Percentiles rank a stretch among this genome's conserved stretches.
phyloP scores from a whole-genome alignment of 2,797 vertebrate genomes.

The Garrulus glandarius region DNA sequence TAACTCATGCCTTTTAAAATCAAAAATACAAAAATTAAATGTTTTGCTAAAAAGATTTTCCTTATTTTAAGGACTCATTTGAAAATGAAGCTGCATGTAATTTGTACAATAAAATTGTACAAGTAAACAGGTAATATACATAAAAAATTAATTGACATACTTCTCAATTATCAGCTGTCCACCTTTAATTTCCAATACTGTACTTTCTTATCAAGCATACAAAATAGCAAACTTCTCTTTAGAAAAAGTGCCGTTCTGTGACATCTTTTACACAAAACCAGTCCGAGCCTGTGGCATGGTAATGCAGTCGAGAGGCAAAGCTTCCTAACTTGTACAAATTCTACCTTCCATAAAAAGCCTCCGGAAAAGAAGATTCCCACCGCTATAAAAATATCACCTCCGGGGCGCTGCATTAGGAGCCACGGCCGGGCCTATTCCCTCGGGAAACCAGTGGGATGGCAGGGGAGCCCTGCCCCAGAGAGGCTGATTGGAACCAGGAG shows the following conservation, averaged over 20 bases:
- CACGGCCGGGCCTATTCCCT: conserved; percentile 31
- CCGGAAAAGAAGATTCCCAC: conserved; percentile 67
- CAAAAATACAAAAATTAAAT: conserved; percentile 96
- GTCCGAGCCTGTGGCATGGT: conserved; percentile 75
- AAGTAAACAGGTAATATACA: conserved; percentile 97
- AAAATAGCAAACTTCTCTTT: conserved; percentile 87
- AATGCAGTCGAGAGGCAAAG: conserved; percentile 80
- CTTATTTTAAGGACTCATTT: conserved; percentile 94
- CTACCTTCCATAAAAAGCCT: conserved; percentile 75
- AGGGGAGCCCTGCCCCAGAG: neutral
- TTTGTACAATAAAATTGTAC: conserved; percentile 96
- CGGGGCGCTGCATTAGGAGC: conserved; percentile 72
- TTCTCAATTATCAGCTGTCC: conserved; percentile 86
- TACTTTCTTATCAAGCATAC: conserved; percentile 85
- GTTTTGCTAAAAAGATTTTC: conserved; percentile 90
- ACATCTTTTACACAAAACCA: conserved; percentile 80
- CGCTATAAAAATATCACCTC: conserved; percentile 76
- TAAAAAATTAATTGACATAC: conserved; percentile 92
- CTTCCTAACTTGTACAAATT: conserved; percentile 70
- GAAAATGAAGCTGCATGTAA: conserved; percentile 96
- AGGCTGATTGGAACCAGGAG: neutral
- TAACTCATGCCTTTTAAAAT: conserved; percentile 97
- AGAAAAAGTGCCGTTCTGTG: conserved; percentile 86
- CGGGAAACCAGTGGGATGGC: neutral
- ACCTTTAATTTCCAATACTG: conserved; percentile 86